Evolutionary conservation across 2,113 vertebrate species (phyloP), one percentile per base, ranked within the genome.

Genomic region (Oreochromis niloticus): DNA sequence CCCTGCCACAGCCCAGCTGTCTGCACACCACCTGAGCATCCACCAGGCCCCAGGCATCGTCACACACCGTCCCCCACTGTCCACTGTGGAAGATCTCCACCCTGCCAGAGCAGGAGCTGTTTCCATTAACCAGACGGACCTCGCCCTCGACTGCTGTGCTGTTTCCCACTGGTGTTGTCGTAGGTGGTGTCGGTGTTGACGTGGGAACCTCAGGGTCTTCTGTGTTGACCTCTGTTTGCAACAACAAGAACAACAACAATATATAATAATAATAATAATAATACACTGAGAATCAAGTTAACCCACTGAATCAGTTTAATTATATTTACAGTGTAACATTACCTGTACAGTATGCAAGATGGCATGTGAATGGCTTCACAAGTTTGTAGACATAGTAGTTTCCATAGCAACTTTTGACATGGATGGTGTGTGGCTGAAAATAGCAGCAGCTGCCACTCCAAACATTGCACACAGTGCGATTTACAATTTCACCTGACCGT

Each of bases 61-160:
- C 91, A 87, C 94, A 95, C 75, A 94, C 92, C 1, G 93, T 92
- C 59, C 94, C 93, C 93, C 93, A 95, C 73, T 88, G 87, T 46
- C 92, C 93, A 13, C 3, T 8, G 55, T 82, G 83, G 80, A 90
- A 92, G 91, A 95, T 83, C 91, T 95, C 94, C 3, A 95, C 93
- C 87, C 93, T 91, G 17, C 94, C 94, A 16, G 88, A 86, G 87
- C 93, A 95, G 55, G 85, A 87, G 36, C 63, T 61, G 86, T 82
- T 92, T 59, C 73, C 90, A 43, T 91, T 83, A 10, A 8, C 85
- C 83, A 95, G 85, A 1, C 87, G 89, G 75, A 94, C 71, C 54
- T 91, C 43, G 3, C 93, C 91, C 24, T 94, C 88, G 3, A n/a
- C 85, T 32, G 11, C 39, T 71, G 91, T 32, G 30, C 30, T 32